Conservation (phyloP, 2,888 invertebrate species). For the Drosophila dives region DNA sequence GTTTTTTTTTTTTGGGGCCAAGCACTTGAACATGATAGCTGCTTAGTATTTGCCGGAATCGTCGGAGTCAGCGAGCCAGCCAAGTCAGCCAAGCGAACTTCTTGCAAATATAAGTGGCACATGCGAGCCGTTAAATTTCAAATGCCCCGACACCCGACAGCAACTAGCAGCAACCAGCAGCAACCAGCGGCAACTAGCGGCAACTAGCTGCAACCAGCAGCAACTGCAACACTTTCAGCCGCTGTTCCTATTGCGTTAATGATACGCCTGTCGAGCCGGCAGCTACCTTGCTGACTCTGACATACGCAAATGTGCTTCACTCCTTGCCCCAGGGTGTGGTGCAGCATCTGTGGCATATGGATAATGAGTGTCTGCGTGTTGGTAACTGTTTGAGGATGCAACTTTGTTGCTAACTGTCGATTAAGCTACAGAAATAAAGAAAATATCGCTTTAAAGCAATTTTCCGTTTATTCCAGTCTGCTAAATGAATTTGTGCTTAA, state of each 20-base stretch:
- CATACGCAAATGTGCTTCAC: conserved; percentile 56
- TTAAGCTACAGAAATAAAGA: neutral
- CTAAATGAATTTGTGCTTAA: neutral
- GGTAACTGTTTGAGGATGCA: neutral
- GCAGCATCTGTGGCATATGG: conserved; percentile 66
- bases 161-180: conserved; percentile 37
- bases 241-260: conserved; percentile 66
- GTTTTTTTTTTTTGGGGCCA: conserved; percentile 71
- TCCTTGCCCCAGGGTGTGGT: conserved; percentile 14
- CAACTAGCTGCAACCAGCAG: conserved; percentile 3
- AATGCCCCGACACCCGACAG: conserved; percentile 56
- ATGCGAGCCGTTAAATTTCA: conserved; percentile 73
- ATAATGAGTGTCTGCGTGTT: conserved; percentile 41
- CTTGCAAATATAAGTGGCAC: conserved; percentile 72
- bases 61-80: conserved; percentile 56
- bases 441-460: neutral
- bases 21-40: conserved; percentile 80
- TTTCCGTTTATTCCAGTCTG: neutral
- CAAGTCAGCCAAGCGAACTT: conserved; percentile 65
- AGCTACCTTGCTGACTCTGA: conserved; percentile 34
- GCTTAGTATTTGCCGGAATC: conserved; percentile 49
- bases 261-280: conserved; percentile 76
- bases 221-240: conserved; percentile 7
- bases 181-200: conserved; percentile 7
- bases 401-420: neutral